phyloP scores from a whole-genome alignment of 2,113 vertebrate species.

The Alaudala cheleensis region DNA sequence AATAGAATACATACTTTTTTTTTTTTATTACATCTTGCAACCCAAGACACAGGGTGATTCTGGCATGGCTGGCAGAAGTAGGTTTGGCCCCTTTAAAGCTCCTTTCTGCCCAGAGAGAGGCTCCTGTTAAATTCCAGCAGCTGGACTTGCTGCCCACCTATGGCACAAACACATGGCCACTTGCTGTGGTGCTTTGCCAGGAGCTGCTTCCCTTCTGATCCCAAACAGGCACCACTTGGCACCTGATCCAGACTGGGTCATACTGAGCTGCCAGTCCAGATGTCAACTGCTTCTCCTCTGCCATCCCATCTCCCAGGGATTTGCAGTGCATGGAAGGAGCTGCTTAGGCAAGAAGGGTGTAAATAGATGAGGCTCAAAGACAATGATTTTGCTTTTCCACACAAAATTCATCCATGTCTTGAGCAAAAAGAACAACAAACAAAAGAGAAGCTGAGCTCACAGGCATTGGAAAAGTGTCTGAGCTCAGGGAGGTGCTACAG shows the following conservation, averaged over 20 bases:
- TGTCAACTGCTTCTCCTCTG: not conserved
- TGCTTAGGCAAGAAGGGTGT: not conserved
- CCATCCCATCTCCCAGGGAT: not conserved
- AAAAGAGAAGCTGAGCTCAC: not conserved
- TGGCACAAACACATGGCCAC: not conserved
- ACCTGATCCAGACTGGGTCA: rapidly evolving
- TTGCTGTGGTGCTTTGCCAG: not conserved
- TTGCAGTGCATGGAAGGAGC: not conserved
- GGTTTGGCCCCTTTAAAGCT: not conserved
- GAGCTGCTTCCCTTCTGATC: not conserved
- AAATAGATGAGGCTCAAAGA: not conserved
- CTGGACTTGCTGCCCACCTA: not conserved
- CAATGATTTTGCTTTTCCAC: not conserved
- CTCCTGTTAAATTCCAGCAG: not conserved
- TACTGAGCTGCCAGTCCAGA: not conserved
- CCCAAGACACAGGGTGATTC: not conserved
- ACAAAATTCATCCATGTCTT: not conserved
- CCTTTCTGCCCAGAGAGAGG: not conserved
- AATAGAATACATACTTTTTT: too few species aligned
- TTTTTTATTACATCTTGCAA: too few species aligned
- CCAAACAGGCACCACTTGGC: rapidly evolving
- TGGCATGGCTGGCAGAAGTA: not conserved
- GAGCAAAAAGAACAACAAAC: not conserved
- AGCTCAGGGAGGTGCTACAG: not conserved
- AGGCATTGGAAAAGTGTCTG: not conserved